phyloP scores from a whole-genome alignment of 1,140 invertebrate genomes.

The Drosophila bocqueti region DNA sequence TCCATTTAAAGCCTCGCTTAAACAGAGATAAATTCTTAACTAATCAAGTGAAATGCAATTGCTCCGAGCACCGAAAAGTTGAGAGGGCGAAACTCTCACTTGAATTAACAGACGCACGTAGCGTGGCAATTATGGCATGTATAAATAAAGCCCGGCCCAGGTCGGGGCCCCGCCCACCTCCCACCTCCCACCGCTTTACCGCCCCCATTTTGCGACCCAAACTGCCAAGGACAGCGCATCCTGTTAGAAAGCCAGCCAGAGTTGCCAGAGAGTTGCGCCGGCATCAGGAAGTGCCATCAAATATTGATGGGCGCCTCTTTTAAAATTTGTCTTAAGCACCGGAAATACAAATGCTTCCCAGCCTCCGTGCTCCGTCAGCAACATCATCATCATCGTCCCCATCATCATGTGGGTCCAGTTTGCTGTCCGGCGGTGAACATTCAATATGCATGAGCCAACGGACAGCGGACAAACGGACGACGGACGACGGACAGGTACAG shows the following conservation, averaged over 20 bases:
- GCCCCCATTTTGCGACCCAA: slow-evolving; percentile 22
- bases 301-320: slow-evolving; percentile 77
- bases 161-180: neutral
- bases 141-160: slow-evolving; percentile 17
- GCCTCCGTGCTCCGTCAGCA: neutral
- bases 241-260: slow-evolving; percentile 41
- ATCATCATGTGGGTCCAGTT: slow-evolving; percentile 21
- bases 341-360: slow-evolving; percentile 71
- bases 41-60: slow-evolving; percentile 22
- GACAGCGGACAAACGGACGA: slow-evolving; percentile 14
- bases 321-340: slow-evolving; percentile 82
- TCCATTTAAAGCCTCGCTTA: neutral
- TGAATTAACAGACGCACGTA: slow-evolving; percentile 53
- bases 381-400: neutral
- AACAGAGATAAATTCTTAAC: slow-evolving; percentile 4
- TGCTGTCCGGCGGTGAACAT: slow-evolving; percentile 55
- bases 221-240: slow-evolving; percentile 35
- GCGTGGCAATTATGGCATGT: slow-evolving; percentile 33
- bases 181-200: neutral
- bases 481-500: slow-evolving; percentile 49
- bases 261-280: slow-evolving; percentile 43
- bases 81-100: slow-evolving; percentile 45
- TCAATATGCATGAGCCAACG: slow-evolving; percentile 64
- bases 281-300: slow-evolving; percentile 70
- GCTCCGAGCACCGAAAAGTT: slow-evolving; percentile 18